These are phyloP conservation scores for Drosophila planitibia DNA, from an alignment of 2,888 invertebrate genomes.

Conservation along the genomic window DNA sequence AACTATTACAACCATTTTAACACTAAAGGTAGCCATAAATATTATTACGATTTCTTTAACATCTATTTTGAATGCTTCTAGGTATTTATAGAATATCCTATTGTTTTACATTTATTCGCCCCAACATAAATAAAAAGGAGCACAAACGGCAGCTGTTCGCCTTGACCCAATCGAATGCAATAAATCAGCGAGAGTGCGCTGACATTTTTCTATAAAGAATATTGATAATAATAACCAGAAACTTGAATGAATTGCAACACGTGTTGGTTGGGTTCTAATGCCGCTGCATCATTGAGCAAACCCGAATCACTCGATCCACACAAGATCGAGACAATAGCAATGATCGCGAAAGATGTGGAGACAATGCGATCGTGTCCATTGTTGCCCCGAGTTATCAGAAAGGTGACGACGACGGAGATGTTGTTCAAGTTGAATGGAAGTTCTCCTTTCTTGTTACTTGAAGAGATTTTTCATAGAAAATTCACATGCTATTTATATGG, in stretches of 20 bases:
- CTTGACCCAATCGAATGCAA: constrained; percentile 66
- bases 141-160: constrained; percentile 46
- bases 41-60: not conserved
- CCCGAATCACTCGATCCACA: constrained; percentile 45
- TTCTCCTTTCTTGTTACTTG: constrained; percentile 52
- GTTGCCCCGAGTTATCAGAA: constrained; percentile 50
- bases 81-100: constrained; percentile 1
- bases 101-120: constrained; percentile 4
- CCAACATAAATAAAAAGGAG: not conserved
- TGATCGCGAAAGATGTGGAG: constrained; percentile 71
- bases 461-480: constrained; percentile 69
- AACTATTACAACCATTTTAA: not conserved
- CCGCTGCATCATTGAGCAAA: constrained; percentile 63
- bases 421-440: constrained; percentile 63
- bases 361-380: constrained; percentile 66
- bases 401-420: constrained; percentile 39
- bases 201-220: constrained; percentile 67
- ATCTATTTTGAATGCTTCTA: not conserved
- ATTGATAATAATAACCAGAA: constrained; percentile 52
- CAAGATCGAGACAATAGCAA: constrained; percentile 53
- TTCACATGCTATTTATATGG: constrained; percentile 59
- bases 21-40: not conserved
- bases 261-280: constrained; percentile 58
- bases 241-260: constrained; percentile 77
- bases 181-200: constrained; percentile 67